Conservation (phyloP, 35 echinoderm and acorn worm species). For the Ophiothrix spiculata region DNA sequence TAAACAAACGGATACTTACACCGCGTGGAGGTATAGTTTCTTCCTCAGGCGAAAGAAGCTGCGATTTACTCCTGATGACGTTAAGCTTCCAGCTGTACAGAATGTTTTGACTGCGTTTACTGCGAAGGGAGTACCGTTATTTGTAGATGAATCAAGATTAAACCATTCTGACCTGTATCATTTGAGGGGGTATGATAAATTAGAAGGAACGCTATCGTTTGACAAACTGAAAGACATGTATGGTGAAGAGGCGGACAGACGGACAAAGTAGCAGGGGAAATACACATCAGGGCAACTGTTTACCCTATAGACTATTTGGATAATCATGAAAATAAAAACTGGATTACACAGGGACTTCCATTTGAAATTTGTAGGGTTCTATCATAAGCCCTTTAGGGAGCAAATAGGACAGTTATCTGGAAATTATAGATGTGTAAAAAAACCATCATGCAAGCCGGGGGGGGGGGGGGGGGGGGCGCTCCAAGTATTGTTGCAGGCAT, state of each 20-base stretch:
- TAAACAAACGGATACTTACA: slow-evolving; percentile 21
- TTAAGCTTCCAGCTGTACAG: slow-evolving; percentile 40
- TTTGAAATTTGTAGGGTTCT: no score
- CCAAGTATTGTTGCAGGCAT: no score
- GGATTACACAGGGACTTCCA: no score
- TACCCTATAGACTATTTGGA: no score
- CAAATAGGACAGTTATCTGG: no score
- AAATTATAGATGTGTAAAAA: no score
- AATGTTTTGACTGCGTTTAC: slow-evolving; percentile 61
- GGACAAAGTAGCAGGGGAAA: no score
- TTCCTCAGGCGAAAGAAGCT: slow-evolving; percentile 39
- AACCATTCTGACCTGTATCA: slow-evolving; percentile 44
- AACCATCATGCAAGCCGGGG: no score
- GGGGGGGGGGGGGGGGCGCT: no score
- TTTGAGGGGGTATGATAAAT: slow-evolving; percentile 51
- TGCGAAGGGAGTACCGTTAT: slow-evolving; percentile 37
- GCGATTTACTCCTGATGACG: slow-evolving; percentile 44
- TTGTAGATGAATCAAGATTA: slow-evolving; percentile 61
- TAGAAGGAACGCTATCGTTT: background rate
- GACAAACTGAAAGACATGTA: background rate
- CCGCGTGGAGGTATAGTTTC: slow-evolving; percentile 45
- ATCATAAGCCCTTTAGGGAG: no score
- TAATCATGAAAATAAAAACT: no score
- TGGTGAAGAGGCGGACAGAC: background rate
- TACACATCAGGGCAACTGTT: no score